Percentiles rank a stretch among this genome's conserved stretches.
Conservation (phyloP, 2,113 vertebrate species). For the Megaleporinus macrocephalus region DNA sequence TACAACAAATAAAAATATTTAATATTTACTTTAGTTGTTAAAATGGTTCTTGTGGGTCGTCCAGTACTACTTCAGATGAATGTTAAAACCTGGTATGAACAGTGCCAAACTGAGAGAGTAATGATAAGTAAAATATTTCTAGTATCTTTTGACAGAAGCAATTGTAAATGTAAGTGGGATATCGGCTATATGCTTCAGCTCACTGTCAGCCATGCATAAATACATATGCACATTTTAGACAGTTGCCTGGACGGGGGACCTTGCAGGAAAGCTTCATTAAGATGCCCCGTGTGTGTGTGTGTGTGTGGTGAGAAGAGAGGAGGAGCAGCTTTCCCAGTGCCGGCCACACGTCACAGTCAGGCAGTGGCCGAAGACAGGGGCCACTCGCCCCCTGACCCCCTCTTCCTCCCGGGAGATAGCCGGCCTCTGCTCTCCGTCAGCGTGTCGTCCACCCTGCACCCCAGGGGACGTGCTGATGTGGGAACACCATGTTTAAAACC, state of each 20-base stretch:
- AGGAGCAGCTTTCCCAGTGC: conserved; percentile 72
- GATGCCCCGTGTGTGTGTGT: conserved; percentile 58
- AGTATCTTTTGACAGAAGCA: not conserved
- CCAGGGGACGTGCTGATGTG: conserved; percentile 81
- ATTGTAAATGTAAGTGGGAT: not conserved
- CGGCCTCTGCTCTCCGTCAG: conserved; percentile 90
- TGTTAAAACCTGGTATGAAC: too few species aligned
- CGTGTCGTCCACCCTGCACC: conserved; percentile 77
- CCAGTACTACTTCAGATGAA: too few species aligned
- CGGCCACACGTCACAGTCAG: conserved; percentile 58
- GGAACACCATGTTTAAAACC: conserved; percentile 86
- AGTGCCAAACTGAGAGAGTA: too few species aligned
- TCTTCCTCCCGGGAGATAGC: conserved; percentile 85
- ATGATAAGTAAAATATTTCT: too few species aligned
- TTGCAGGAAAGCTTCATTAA: conserved; percentile 70
- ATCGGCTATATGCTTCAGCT: too few species aligned
- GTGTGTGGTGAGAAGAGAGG: conserved; percentile 74
- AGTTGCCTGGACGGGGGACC: conserved; percentile 54
- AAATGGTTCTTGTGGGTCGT: too few species aligned
- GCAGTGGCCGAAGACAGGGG: conserved; percentile 50
- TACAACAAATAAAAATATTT: too few species aligned
- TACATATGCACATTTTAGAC: not conserved
- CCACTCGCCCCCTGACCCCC: conserved; percentile 69
- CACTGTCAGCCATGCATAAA: conserved; percentile 10
- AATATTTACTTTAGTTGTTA: too few species aligned